Percentiles rank a stretch among this genome's conserved stretches.
Evolutionary conservation across 2,888 invertebrate genomes (phyloP).

Genomic region (Macaria liturata): DNA sequence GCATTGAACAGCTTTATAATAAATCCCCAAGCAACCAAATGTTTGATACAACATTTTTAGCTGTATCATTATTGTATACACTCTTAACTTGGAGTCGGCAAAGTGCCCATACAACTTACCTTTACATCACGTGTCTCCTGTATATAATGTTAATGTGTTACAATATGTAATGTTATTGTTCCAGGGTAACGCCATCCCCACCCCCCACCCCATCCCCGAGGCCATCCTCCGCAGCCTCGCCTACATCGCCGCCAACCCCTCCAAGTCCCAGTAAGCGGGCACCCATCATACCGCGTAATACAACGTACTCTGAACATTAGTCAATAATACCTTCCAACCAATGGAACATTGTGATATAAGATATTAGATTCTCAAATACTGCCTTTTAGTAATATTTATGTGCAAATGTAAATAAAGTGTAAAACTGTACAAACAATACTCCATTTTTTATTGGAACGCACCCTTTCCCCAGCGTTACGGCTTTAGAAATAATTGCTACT

Average conservation of each 20-base stretch:
- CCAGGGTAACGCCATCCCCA: constrained; percentile 70
- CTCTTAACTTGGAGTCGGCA: too few relatives aligned
- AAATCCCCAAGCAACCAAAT: too few relatives aligned
- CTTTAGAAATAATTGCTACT: too few relatives aligned
- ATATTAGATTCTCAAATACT: constrained; percentile 32
- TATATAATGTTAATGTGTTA: too few relatives aligned
- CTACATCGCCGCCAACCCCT: constrained; percentile 46
- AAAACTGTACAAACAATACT: constrained; percentile 12
- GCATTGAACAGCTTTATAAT: too few relatives aligned
- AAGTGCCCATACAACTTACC: too few relatives aligned
- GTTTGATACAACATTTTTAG: too few relatives aligned
- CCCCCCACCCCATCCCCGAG: constrained; percentile 75
- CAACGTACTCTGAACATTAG: constrained; percentile 31
- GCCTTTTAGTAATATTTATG: constrained; percentile 36
- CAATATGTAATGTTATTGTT: constrained; percentile 12
- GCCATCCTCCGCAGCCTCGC: constrained; percentile 71
- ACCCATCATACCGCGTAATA: constrained; percentile 31
- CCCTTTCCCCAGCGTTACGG: too few relatives aligned
- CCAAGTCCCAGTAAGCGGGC: constrained; percentile 38
- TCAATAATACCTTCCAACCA: constrained; percentile 22
- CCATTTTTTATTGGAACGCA: constrained; percentile 8
- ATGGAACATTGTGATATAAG: constrained; percentile 45
- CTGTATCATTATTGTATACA: too few relatives aligned
- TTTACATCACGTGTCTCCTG: too few relatives aligned
- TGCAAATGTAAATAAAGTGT: constrained; percentile 40